Evolutionary conservation across 2,797 vertebrate species (phyloP).

Genomic region (Pagetopsis macropterus): DNA sequence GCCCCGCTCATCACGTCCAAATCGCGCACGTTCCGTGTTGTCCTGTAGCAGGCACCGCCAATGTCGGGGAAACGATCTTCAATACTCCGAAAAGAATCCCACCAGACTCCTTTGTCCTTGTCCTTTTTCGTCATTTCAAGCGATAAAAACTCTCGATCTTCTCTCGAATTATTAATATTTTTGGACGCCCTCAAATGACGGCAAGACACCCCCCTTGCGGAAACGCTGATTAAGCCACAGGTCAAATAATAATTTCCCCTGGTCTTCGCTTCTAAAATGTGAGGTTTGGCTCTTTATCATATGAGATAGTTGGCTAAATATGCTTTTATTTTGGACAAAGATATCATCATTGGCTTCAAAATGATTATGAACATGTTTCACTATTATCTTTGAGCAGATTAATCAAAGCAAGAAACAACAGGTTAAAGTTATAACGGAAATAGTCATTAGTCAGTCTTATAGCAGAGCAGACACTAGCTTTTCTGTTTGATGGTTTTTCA

Average conservation of each 20-base stretch:
- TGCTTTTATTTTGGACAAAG: neutral
- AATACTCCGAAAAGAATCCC: too few relatives aligned
- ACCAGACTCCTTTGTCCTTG: too few relatives aligned
- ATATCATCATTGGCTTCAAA: neutral
- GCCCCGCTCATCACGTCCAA: too few relatives aligned
- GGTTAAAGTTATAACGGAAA: neutral
- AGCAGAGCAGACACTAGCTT: neutral
- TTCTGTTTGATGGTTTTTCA: neutral
- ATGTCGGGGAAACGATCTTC: too few relatives aligned
- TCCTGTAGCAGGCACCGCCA: too few relatives aligned
- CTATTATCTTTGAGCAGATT: neutral
- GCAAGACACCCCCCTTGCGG: too few relatives aligned
- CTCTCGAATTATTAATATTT: too few relatives aligned
- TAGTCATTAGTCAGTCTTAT: neutral
- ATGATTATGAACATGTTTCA: neutral
- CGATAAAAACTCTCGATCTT: too few relatives aligned
- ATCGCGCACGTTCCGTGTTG: too few relatives aligned
- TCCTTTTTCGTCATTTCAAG: too few relatives aligned
- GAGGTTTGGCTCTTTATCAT: neutral
- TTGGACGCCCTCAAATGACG: too few relatives aligned
- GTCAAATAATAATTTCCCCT: neutral
- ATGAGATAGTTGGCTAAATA: neutral
- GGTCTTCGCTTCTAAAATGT: neutral
- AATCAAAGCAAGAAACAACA: neutral
- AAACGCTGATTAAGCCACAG: slow-evolving; percentile 48